These are phyloP conservation scores for Amblyopsis hoosieri DNA, from an alignment of 2,797 vertebrate genomes.

Conservation along the genomic window DNA sequence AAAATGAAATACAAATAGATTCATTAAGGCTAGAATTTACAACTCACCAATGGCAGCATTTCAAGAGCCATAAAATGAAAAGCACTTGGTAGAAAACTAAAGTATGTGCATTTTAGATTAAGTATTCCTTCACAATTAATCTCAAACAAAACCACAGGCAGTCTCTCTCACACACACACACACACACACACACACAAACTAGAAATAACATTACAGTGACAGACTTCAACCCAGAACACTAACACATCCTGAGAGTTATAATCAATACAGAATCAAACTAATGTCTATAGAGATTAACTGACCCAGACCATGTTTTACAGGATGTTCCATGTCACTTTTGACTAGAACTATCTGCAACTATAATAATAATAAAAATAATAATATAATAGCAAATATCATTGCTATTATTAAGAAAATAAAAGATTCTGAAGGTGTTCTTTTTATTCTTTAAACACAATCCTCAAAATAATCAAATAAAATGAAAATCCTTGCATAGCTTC, in stretches of 20 bases:
- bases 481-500: slow-evolving; percentile 3
- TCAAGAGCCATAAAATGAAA: slow-evolving; percentile 16
- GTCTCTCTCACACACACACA: slow-evolving; percentile 6
- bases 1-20: slow-evolving; percentile 11
- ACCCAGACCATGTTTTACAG: no score
- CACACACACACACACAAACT: not conserved
- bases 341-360: no score
- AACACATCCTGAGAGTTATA: slow-evolving; percentile 41
- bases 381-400: no score
- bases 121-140: not conserved
- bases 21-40: slow-evolving; percentile 26
- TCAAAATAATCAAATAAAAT: no score
- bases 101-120: not conserved
- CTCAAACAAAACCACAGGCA: not conserved
- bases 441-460: no score
- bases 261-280: slow-evolving; percentile 35
- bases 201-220: slow-evolving; percentile 23
- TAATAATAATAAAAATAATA: no score
- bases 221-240: slow-evolving; percentile 28
- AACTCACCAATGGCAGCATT: slow-evolving; percentile 25
- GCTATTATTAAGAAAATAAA: no score
- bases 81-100: not conserved
- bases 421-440: no score
- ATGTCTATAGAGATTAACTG: no score
- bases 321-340: no score